Evolutionary conservation across 2,113 vertebrate species (phyloP), one percentile per base, ranked within the genome.

Genomic region (Cololabis saira): DNA sequence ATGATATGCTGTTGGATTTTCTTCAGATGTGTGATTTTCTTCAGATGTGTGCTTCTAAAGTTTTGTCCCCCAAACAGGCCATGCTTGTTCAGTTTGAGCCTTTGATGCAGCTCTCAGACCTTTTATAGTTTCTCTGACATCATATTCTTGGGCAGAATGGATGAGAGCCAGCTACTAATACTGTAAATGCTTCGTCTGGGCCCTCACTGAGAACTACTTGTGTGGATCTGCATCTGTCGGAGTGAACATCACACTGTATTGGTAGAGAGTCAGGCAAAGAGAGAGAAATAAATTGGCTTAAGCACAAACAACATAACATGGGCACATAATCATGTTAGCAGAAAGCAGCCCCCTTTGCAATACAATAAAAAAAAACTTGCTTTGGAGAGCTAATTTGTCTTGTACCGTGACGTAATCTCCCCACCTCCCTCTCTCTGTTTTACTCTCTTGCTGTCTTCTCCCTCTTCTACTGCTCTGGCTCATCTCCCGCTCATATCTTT

Each of bases 351-450:
- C 45, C 44, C 18, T 17, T 57, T 17, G 21, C 55, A 44, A 33
- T 22, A 49, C 76, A 41, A 49, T 58, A 41, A 81, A 68, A 80
- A n/a, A 85, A 76, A 83, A 85, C 71, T 82, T 83, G 81, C 72
- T 84, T 70, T 49, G 42, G 27, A 75, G 79, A 71, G 73, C 57
- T 67, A 41, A 73, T 82, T 85, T 72, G 62, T 83, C 81, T 79
- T 67, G 47, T 49, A 18, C 61, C 67, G 24, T 27, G 58, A 81
- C 76, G 73, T 74, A 79, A 89, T 82, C 76, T 78, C 47, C 60
- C 67, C 64, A 56, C 72, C 62, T 56, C 84, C 24, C 71, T 74
- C 55, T 45, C 44, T 73, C 62, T 64, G 18, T 70, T 30, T 60
- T 13, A 49, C 13, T 53, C 33, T 50, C 37, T 43, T 48, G 12